These are phyloP conservation scores for Maconellicoccus hirsutus DNA, from an alignment of 1,140 invertebrate genomes.

Conservation along the genomic window DNA sequence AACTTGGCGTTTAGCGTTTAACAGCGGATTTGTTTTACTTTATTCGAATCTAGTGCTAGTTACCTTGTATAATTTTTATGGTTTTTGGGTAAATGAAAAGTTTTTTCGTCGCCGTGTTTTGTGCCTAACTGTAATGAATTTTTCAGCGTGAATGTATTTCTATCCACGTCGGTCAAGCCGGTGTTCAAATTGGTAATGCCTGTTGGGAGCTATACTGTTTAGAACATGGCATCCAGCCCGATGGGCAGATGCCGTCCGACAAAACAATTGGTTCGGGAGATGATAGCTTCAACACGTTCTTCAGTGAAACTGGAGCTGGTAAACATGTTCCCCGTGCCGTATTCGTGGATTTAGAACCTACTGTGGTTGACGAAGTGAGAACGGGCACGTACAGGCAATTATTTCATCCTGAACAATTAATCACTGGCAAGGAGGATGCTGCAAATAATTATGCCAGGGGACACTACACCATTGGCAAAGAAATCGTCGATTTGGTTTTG, in stretches of 20 bases:
- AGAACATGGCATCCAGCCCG: conserved; percentile 81
- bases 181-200: conserved; percentile 60
- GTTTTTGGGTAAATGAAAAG: too few relatives aligned
- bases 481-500: conserved; percentile 57
- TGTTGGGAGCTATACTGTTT: conserved; percentile 67
- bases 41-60: too few relatives aligned
- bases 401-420: conserved; percentile 50
- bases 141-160: conserved; percentile 54
- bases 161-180: conserved; percentile 54
- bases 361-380: conserved; percentile 49
- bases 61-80: too few relatives aligned
- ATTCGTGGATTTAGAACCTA: conserved; percentile 55
- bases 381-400: conserved; percentile 46
- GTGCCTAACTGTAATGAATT: too few relatives aligned
- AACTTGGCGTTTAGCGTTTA: too few relatives aligned
- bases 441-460: conserved; percentile 55
- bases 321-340: conserved; percentile 51
- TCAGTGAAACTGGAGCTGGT: conserved; percentile 41
- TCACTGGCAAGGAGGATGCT: conserved; percentile 52
- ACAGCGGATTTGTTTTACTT: too few relatives aligned
- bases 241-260: conserved; percentile 71
- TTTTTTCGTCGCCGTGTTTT: too few relatives aligned
- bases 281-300: conserved; percentile 56
- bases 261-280: conserved; percentile 58
- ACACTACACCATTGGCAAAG: conserved; percentile 64